Evolutionary conservation across 2,797 vertebrate species (phyloP).

Genomic region (Cottoperca gobio): DNA sequence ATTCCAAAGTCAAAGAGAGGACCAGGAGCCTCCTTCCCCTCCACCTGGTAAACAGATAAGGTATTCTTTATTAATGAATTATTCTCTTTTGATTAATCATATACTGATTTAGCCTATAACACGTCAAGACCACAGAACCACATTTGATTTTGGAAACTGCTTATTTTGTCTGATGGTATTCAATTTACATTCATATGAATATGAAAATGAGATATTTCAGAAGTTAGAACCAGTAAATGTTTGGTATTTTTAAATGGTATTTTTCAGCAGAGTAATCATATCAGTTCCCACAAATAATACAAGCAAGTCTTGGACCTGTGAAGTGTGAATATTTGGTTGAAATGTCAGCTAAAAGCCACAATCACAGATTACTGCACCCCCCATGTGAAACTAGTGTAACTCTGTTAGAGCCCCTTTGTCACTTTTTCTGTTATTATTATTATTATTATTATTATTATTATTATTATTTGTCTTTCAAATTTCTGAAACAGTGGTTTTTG

Average conservation of each 20-base stretch:
- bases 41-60: slow-evolving; percentile 66
- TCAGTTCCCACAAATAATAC: neutral
- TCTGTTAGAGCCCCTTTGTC: neutral
- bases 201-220: neutral
- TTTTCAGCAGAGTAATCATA: neutral
- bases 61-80: neutral
- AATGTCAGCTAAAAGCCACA: neutral
- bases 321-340: neutral
- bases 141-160: neutral
- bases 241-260: neutral
- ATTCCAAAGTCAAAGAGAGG: slow-evolving; percentile 88
- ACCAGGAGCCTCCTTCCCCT: slow-evolving; percentile 84
- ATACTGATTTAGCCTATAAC: neutral
- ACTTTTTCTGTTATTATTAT: too few relatives aligned
- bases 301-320: neutral
- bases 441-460: too few relatives aligned
- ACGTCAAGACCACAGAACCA: neutral
- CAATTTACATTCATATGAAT: neutral
- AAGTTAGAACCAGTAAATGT: neutral
- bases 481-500: neutral
- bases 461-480: neutral
- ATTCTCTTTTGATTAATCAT: neutral
- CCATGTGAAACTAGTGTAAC: neutral
- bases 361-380: too few relatives aligned
- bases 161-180: neutral